Percentiles rank a stretch among this genome's conserved stretches.
Evolutionary conservation across 2,888 invertebrate species (phyloP).

Genomic region (Uloborus plumipes): DNA sequence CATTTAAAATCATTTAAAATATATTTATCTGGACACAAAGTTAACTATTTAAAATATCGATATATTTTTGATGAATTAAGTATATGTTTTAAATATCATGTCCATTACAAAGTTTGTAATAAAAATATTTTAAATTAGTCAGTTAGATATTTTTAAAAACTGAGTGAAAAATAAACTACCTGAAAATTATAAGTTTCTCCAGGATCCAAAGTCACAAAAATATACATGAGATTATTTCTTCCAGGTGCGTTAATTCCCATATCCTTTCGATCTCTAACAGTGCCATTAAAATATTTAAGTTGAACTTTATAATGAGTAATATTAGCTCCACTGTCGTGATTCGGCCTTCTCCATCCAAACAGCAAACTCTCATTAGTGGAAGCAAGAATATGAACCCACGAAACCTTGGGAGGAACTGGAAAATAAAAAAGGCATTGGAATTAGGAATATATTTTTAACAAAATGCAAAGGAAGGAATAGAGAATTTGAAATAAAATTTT

Average conservation of each 20-base stretch:
- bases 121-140: too few species aligned
- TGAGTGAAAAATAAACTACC: conserved; percentile 71
- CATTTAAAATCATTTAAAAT: too few species aligned
- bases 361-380: conserved; percentile 67
- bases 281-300: conserved; percentile 57
- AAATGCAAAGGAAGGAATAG: too few species aligned
- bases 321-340: conserved; percentile 67
- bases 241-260: conserved; percentile 58
- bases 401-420: conserved; percentile 67
- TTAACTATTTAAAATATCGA: too few species aligned
- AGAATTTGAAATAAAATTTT: too few species aligned
- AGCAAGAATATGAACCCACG: conserved; percentile 67
- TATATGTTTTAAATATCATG: too few species aligned
- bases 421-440: too few species aligned
- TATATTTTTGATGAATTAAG: too few species aligned
- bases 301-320: conserved; percentile 66
- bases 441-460: too few species aligned
- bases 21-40: too few species aligned
- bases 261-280: conserved; percentile 61
- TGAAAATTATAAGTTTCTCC: conserved; percentile 85
- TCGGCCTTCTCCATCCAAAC: conserved; percentile 67
- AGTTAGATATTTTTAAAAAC: too few species aligned
- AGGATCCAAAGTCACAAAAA: conserved; percentile 83
- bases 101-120: too few species aligned
- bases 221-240: conserved; percentile 75